Base-by-base conservation (phyloP, 2,888 invertebrate species). In the Harmothoe impar region DNA sequence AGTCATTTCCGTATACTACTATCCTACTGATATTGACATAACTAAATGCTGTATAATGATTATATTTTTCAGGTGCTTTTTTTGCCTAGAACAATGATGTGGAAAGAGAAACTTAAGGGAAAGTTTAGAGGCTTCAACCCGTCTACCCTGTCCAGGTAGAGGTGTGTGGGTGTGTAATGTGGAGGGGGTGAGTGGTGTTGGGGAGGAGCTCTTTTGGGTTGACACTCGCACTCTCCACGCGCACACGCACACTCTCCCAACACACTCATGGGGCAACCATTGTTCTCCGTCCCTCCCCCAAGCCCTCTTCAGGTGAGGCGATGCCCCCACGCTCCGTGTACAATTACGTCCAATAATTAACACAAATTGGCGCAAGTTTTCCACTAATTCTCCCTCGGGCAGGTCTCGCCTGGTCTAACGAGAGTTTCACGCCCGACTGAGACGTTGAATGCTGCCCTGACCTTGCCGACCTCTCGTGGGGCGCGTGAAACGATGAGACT, bases 311-410 rank as follows among this genome's bases (percentile, higher is more conserved):
- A 84, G 84, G 84, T 84, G 84, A 84, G 43, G 51, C 43, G 43
- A 17, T 25, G 84, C 51, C 84, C 15, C 51, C 43, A 29, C 62
- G 62, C n/a, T 20, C 62, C 62, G 62, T n/a, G 12, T 43, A 62
- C 84, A 84, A 84, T 84, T 84, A 84, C 84, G 51, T 51, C 20
- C 23, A 84, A 43, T 84, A 51, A 84, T 84, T 84, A 84, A 84
- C 84, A 43, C 84, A 84, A 84, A 84, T 84, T 84, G 84, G 84
- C 84, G 25, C 84, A 84, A 84, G 84, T 84, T 43, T 33, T 84
- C 25, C 43, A 62, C 17, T 43, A 43, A 84, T 84, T 84, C 29
- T 84, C 35, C 35, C n/a, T 25, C 17, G 15, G 68, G 25, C 68
- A 25, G 25, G 43, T 43, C 43, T 3, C 43, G 62, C 62, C n/a